Conservation (phyloP, 35 echinoderm and acorn worm species). For the Heliocidaris tuberculata region DNA sequence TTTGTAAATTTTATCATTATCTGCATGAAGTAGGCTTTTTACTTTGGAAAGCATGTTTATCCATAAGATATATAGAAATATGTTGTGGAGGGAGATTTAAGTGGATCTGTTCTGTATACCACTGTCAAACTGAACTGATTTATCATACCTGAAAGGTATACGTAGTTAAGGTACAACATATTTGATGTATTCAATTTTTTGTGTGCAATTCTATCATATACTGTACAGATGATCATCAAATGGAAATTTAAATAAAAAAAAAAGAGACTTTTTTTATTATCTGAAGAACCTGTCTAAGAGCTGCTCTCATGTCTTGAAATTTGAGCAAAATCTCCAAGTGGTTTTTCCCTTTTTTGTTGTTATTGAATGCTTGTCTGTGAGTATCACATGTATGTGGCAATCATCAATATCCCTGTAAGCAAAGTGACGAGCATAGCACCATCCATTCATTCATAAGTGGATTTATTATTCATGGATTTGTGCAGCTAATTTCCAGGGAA, state of each 20-base stretch:
- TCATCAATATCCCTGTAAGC: not conserved
- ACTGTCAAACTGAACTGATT: too few species aligned
- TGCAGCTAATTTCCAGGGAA: constrained; percentile 10
- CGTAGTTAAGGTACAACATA: too few species aligned
- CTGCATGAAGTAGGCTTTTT: too few species aligned
- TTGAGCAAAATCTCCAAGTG: not conserved
- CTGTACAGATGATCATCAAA: not conserved
- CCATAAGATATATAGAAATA: too few species aligned
- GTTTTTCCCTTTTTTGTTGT: not conserved
- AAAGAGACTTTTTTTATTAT: not conserved
- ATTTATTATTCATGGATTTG: constrained; percentile 19
- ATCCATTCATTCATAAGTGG: constrained; percentile 2
- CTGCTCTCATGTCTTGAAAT: not conserved
- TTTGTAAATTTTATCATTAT: too few species aligned
- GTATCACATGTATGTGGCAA: not conserved
- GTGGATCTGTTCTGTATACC: too few species aligned
- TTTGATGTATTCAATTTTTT: too few species aligned
- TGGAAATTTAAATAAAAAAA: not conserved
- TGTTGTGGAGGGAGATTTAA: too few species aligned
- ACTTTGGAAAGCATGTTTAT: too few species aligned
- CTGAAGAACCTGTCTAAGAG: not conserved
- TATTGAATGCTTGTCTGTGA: not conserved
- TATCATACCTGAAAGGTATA: too few species aligned
- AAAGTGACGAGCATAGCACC: not conserved
- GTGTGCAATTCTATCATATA: not conserved